These are phyloP conservation scores for Stichopus horrens DNA, from an alignment of 53 echinoderm and acorn worm species.

Conservation along the genomic window DNA sequence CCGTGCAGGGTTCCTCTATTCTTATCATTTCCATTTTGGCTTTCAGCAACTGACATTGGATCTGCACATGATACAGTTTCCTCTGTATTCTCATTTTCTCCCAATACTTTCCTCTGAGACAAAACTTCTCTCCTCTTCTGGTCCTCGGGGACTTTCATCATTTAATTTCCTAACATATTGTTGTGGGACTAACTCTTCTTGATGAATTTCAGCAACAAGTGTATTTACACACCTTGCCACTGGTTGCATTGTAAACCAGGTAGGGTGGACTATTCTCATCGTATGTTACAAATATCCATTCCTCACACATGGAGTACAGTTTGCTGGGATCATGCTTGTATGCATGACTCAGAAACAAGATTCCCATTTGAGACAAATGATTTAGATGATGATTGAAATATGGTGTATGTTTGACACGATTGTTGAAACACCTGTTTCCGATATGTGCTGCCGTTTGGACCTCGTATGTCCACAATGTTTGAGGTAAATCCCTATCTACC, in stretches of 20 bases:
- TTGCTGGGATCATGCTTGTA: slow-evolving; percentile 34
- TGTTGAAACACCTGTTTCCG: slow-evolving; percentile 44
- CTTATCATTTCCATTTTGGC: background rate
- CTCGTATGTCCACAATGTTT: slow-evolving; percentile 46
- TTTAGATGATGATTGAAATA: slow-evolving; percentile 36
- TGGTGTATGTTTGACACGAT: slow-evolving; percentile 38
- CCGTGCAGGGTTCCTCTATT: background rate
- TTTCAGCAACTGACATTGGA: too few relatives aligned
- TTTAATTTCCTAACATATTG: too few relatives aligned
- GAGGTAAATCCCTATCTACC: background rate
- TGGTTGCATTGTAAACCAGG: slow-evolving; percentile 34
- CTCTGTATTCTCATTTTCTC: too few relatives aligned
- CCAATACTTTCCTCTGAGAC: too few relatives aligned
- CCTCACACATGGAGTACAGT: slow-evolving; percentile 40
- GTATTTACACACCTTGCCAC: slow-evolving; percentile 1
- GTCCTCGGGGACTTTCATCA: too few relatives aligned
- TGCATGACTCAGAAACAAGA: slow-evolving; percentile 53
- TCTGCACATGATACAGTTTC: too few relatives aligned
- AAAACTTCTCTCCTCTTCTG: background rate
- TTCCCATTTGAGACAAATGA: slow-evolving; percentile 38
- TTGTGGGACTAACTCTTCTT: background rate
- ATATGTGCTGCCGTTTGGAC: slow-evolving; percentile 45
- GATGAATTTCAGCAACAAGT: background rate
- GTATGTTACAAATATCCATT: slow-evolving; percentile 39
- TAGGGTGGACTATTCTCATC: slow-evolving; percentile 49